These are phyloP conservation scores for Sebastes itinus DNA, from an alignment of 2,797 vertebrate species.

Conservation along the genomic window DNA sequence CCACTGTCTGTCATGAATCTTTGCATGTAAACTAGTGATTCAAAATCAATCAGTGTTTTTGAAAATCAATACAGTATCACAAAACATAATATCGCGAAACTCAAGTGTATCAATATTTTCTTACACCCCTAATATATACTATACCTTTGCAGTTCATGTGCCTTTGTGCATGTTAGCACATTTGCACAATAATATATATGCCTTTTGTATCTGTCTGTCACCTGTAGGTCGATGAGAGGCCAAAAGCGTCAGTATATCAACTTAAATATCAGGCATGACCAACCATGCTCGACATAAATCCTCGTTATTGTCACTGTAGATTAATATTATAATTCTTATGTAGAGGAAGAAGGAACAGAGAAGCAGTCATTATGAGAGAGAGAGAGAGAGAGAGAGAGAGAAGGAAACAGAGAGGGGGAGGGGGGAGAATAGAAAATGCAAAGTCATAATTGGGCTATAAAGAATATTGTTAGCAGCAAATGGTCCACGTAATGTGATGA, in stretches of 20 bases:
- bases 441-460: conserved; percentile 68
- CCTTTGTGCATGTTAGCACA: background rate
- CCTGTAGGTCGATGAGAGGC: conserved; percentile 26
- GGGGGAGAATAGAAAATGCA: conserved; percentile 50
- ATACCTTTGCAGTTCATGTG: background rate
- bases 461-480: conserved; percentile 69
- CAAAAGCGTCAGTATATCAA: conserved; percentile 1
- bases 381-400: background rate
- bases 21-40: too few species aligned
- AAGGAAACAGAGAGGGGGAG: background rate
- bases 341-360: conserved; percentile 16
- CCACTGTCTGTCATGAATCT: too few species aligned
- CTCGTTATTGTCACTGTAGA: conserved; percentile 14
- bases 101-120: too few species aligned
- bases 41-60: too few species aligned
- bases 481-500: conserved; percentile 64
- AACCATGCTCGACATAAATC: conserved; percentile 28
- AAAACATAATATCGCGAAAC: too few species aligned
- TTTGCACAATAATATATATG: background rate
- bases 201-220: background rate
- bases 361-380: conserved; percentile 11
- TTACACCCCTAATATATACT: too few species aligned
- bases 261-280: background rate
- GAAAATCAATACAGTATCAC: too few species aligned
- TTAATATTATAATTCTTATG: conserved; percentile 30